Evolutionary conservation across 2,888 invertebrate species (phyloP).

Genomic region (Rhimphoctona megacephalus): DNA sequence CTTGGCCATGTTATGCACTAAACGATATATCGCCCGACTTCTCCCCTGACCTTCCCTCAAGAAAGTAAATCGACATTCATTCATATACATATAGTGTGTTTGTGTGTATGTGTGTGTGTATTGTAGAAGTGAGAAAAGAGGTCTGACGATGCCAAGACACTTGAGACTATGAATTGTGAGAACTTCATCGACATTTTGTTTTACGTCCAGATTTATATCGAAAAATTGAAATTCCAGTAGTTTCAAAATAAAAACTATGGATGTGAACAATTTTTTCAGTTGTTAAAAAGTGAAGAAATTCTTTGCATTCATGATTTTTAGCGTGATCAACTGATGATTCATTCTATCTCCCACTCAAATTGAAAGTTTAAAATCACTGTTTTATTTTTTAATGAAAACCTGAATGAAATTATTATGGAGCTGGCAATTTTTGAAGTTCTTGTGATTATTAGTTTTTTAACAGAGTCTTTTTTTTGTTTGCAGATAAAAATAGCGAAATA

Average conservation of each 20-base stretch:
- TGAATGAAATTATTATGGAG: not conserved
- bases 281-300: not conserved
- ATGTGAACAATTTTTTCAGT: not conserved
- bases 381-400: not conserved
- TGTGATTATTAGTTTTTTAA: not conserved
- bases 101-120: not conserved
- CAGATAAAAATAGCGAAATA: constrained; percentile 36
- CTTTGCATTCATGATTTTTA: not conserved
- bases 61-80: constrained; percentile 38
- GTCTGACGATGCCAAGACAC: constrained; percentile 34
- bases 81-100: not conserved
- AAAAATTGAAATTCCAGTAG: not conserved
- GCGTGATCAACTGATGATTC: no score
- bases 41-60: not conserved
- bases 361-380: not conserved
- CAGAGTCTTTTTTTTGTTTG: not conserved
- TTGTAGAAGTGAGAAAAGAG: constrained; percentile 3
- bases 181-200: constrained; percentile 26
- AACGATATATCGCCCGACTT: constrained; percentile 50
- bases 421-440: not conserved
- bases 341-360: not conserved
- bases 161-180: constrained; percentile 4
- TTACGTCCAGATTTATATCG: not conserved
- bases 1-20: constrained; percentile 51
- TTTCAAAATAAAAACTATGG: not conserved